These are phyloP conservation scores for Apamea epomidion DNA, from an alignment of 2,888 invertebrate genomes.

Conservation along the genomic window DNA sequence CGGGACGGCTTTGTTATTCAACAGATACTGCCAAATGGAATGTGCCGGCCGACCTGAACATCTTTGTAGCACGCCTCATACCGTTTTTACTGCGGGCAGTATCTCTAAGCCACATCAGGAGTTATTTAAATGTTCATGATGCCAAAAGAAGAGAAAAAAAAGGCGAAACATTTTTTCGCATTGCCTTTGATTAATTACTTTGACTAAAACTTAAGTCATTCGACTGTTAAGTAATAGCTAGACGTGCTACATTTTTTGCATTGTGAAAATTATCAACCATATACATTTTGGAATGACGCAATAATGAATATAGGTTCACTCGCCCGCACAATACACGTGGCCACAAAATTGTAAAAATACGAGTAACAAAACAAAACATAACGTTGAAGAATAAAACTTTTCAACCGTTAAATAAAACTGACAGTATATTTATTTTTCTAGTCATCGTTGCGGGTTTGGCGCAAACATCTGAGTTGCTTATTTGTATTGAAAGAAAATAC, in stretches of 20 bases:
- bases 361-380: constrained; percentile 38
- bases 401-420: constrained; percentile 56
- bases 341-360: constrained; percentile 20
- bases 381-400: constrained; percentile 31
- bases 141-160: background rate
- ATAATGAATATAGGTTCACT: constrained; percentile 15
- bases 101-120: background rate
- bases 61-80: background rate
- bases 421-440: constrained; percentile 58
- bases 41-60: background rate
- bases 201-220: background rate
- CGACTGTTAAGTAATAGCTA: background rate
- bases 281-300: constrained; percentile 4
- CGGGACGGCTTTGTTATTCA: background rate
- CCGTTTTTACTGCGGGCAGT: background rate
- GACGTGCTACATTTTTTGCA: background rate
- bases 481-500: constrained; percentile 68
- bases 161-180: background rate
- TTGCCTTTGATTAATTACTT: background rate
- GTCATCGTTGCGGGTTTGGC: constrained; percentile 57
- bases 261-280: background rate
- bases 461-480: constrained; percentile 60
- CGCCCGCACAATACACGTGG: background rate
- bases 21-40: background rate
- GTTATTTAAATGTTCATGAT: background rate